Percentiles rank a stretch among this genome's conserved stretches.
Evolutionary conservation across 2,888 invertebrate species (phyloP).

Genomic region (Habroteleia sp.): DNA sequence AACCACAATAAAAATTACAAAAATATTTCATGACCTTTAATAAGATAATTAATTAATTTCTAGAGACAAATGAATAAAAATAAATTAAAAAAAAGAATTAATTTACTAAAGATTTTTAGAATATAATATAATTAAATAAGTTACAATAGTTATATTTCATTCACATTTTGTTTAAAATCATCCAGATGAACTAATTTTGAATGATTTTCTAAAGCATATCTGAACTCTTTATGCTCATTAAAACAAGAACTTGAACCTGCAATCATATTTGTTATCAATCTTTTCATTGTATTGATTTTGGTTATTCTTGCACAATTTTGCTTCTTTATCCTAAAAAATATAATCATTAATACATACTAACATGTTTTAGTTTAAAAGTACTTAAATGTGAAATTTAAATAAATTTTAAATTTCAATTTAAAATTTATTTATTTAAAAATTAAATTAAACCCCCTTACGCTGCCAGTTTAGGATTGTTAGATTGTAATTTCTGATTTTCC

Average conservation of each 20-base stretch:
- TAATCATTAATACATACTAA: no score
- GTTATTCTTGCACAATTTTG: not conserved
- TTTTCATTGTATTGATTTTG: conserved; percentile 29
- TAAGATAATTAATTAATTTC: no score
- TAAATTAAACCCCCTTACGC: conserved; percentile 2
- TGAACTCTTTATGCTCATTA: not conserved
- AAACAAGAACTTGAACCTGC: conserved; percentile 4
- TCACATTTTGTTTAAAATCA: conserved; percentile 10
- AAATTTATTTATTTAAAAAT: no score
- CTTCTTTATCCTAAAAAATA: not conserved
- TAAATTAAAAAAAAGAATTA: no score
- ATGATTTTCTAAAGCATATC: conserved; percentile 1
- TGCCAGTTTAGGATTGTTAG: conserved; percentile 11
- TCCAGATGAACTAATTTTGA: not conserved
- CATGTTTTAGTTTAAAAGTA: not conserved
- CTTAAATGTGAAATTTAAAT: not conserved
- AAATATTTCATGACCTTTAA: no score
- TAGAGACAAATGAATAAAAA: no score
- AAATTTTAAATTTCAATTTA: no score
- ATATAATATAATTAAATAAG: no score
- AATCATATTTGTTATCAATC: conserved; percentile 18
- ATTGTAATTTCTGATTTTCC: not conserved
- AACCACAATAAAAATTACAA: no score
- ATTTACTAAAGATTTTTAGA: no score
- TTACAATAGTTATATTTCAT: not conserved